These are phyloP conservation scores for Notodonta ziczac DNA, from an alignment of 2,888 invertebrate species.

Conservation along the genomic window DNA sequence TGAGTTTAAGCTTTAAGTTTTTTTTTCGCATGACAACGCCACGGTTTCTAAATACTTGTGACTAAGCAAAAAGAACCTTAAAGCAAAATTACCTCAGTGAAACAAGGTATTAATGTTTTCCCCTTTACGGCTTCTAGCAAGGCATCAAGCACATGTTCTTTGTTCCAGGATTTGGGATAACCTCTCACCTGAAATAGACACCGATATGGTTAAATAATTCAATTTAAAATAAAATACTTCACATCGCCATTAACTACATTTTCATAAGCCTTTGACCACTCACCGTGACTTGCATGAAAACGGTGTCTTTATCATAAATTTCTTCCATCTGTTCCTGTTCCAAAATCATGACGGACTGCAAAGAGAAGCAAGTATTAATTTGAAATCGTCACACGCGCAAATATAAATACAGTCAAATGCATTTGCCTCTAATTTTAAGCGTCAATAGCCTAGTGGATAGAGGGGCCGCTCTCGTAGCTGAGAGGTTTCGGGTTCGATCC, in stretches of 20 bases:
- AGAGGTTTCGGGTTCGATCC: too few species aligned
- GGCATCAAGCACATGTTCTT: constrained; percentile 65
- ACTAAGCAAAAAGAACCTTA: too few species aligned
- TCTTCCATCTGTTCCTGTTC: constrained; percentile 71
- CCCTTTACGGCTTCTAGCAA: constrained; percentile 60
- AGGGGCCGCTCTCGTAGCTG: too few species aligned
- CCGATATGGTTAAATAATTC: background rate
- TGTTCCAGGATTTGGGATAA: constrained; percentile 64
- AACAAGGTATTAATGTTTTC: constrained; percentile 67
- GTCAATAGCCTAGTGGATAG: too few species aligned
- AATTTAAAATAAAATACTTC: too few species aligned
- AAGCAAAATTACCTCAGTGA: constrained; percentile 58
- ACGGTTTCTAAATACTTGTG: too few species aligned
- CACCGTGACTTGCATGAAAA: constrained; percentile 58
- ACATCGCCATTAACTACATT: background rate
- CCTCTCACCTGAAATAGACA: constrained; percentile 53
- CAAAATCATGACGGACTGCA: constrained; percentile 67
- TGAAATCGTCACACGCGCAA: too few species aligned
- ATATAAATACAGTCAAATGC: too few species aligned
- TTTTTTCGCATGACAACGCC: too few species aligned
- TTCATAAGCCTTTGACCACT: constrained; percentile 25
- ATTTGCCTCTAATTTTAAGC: too few species aligned
- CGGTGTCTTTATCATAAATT: constrained; percentile 51
- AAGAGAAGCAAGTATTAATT: constrained; percentile 11
- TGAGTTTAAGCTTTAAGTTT: too few species aligned